phyloP scores from a whole-genome alignment of 2,113 vertebrate species.

The Embiotoca jacksoni region DNA sequence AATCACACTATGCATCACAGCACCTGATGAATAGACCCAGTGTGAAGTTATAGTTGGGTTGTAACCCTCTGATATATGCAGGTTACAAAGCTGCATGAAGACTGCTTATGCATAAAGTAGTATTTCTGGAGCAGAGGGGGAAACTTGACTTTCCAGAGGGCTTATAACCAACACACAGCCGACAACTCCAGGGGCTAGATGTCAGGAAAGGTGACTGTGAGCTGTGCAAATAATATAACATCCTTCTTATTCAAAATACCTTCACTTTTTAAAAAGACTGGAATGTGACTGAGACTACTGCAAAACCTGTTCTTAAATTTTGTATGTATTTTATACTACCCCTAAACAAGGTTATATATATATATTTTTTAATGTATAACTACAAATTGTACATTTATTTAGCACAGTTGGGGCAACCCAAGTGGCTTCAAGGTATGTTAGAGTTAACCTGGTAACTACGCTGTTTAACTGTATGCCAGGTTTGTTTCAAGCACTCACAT shows the following conservation, averaged over 20 bases:
- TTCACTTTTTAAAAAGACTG: neutral
- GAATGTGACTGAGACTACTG: neutral
- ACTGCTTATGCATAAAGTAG: constrained; percentile 55
- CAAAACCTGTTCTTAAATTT: neutral
- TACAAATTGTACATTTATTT: too few relatives aligned
- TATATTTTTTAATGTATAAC: too few relatives aligned
- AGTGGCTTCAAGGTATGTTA: too few relatives aligned
- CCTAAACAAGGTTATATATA: neutral
- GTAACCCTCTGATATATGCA: constrained; percentile 75
- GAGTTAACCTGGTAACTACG: too few relatives aligned
- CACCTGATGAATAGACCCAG: constrained; percentile 73
- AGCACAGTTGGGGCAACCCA: too few relatives aligned
- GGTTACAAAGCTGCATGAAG: constrained; percentile 63
- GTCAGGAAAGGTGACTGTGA: neutral
- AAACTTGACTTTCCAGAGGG: constrained; percentile 41
- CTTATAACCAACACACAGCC: constrained; percentile 11
- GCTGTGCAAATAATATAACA: neutral
- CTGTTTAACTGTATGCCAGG: neutral
- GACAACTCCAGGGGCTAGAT: neutral
- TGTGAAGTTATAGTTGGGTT: constrained; percentile 70
- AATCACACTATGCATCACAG: constrained; percentile 74
- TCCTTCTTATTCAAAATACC: neutral
- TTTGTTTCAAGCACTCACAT: neutral
- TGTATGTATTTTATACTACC: neutral
- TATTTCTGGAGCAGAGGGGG: constrained; percentile 36